Evolutionary conservation across 2,888 invertebrate species (phyloP).

Genomic region (Eulithis prunata): DNA sequence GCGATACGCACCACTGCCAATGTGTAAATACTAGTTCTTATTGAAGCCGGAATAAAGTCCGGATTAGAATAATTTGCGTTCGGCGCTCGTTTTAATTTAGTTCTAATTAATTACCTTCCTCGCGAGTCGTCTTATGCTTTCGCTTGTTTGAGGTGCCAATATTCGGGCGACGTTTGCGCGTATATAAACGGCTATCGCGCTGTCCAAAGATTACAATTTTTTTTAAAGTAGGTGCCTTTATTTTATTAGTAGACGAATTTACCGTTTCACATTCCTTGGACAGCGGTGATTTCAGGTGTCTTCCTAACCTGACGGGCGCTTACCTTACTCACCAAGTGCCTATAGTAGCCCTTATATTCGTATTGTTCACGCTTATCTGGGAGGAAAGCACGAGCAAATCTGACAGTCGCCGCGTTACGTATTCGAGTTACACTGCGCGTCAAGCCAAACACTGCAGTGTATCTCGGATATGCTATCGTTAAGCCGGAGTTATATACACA

Average conservation of each 20-base stretch:
- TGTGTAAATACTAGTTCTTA: conserved; percentile 70
- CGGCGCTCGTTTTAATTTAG: conserved; percentile 48
- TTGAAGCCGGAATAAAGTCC: conserved; percentile 43
- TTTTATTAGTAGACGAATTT: neutral
- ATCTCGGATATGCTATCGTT: too few relatives aligned
- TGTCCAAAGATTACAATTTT: conserved; percentile 19
- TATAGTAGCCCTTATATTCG: conserved; percentile 44
- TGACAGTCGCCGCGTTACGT: too few relatives aligned
- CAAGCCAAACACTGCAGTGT: too few relatives aligned
- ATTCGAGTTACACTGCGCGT: too few relatives aligned
- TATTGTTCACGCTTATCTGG: conserved; percentile 69
- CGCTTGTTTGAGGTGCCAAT: conserved; percentile 54
- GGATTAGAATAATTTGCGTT: conserved; percentile 61
- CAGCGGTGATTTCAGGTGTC: conserved; percentile 33
- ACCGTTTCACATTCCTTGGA: conserved; percentile 14
- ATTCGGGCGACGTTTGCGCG: conserved; percentile 16
- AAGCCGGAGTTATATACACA: too few relatives aligned
- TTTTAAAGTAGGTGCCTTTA: neutral
- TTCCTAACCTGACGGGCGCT: conserved; percentile 37
- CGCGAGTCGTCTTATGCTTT: conserved; percentile 52
- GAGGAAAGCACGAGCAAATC: too few relatives aligned
- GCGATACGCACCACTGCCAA: conserved; percentile 79
- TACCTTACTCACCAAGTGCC: conserved; percentile 68
- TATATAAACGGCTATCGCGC: conserved; percentile 15
- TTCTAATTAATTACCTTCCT: conserved; percentile 44